phyloP scores from a whole-genome alignment of 2,888 invertebrate species.

The Galerucella nymphaeae region DNA sequence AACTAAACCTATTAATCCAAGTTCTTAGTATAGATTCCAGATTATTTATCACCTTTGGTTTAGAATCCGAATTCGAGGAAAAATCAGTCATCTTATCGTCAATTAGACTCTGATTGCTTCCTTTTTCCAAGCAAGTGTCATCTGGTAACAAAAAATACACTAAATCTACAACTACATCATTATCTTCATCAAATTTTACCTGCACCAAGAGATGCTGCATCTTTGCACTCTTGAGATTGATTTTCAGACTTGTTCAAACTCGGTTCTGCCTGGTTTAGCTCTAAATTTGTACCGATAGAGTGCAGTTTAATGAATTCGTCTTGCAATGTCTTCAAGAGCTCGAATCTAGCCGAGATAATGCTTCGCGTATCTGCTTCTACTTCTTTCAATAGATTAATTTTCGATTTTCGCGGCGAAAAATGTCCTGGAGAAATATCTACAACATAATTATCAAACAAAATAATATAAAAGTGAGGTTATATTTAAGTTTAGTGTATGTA shows the following conservation, averaged over 20 bases:
- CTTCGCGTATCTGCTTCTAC: neutral
- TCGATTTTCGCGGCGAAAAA: neutral
- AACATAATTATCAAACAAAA: neutral
- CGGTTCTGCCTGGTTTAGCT: neutral
- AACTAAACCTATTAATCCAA: neutral
- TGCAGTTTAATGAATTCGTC: neutral
- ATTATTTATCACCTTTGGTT: neutral
- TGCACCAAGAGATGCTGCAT: neutral
- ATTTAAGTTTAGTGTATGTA: too few relatives aligned
- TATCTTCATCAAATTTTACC: neutral
- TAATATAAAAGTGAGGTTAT: too few relatives aligned
- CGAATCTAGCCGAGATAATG: neutral
- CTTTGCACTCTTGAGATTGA: neutral
- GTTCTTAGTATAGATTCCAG: conserved; percentile 1
- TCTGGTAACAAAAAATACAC: neutral
- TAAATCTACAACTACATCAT: neutral
- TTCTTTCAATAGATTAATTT: neutral
- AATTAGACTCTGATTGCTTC: neutral
- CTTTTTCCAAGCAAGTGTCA: neutral
- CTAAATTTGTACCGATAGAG: neutral
- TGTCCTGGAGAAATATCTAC: neutral
- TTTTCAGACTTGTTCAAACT: neutral
- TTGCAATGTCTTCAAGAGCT: neutral
- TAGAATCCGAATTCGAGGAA: neutral
- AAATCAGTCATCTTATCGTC: neutral